Evolutionary conservation across 2,797 vertebrate species (phyloP).

Genomic region (Brotogeris chrysoptera): DNA sequence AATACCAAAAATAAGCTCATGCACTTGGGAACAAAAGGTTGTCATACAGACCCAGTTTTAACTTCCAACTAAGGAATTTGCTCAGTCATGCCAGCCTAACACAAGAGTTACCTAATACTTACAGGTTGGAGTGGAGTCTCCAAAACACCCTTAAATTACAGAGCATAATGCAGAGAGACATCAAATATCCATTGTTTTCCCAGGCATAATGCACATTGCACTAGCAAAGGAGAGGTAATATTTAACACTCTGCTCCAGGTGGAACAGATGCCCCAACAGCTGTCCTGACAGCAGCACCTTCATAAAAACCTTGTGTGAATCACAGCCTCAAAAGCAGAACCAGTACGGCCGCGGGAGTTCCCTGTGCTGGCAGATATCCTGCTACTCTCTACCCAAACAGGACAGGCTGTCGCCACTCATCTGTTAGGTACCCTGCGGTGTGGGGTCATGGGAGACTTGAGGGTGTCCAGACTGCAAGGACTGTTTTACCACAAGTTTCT

Average conservation of each 20-base stretch:
- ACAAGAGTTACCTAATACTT: neutral
- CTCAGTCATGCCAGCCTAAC: neutral
- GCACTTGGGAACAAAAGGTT: neutral
- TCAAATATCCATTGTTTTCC: neutral
- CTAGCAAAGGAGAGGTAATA: neutral
- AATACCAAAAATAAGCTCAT: slow-evolving; percentile 20
- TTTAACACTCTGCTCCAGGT: neutral
- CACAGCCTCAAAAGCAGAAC: neutral
- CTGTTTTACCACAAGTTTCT: neutral
- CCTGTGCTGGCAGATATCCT: neutral
- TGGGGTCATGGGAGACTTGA: neutral
- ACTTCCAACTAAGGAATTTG: neutral
- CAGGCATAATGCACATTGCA: neutral
- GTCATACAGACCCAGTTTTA: neutral
- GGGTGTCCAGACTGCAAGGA: neutral
- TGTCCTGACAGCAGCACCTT: neutral
- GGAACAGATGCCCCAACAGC: fast-evolving
- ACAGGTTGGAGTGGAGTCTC: neutral
- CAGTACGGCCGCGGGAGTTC: neutral
- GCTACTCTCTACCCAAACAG: neutral
- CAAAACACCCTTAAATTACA: neutral
- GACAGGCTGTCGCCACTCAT: neutral
- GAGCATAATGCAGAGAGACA: neutral
- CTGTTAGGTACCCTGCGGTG: neutral
- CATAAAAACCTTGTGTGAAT: neutral